Evolutionary conservation across 2,888 invertebrate species (phyloP), one percentile per base, ranked within the genome.

Genomic region (Nomada hirtipes): DNA sequence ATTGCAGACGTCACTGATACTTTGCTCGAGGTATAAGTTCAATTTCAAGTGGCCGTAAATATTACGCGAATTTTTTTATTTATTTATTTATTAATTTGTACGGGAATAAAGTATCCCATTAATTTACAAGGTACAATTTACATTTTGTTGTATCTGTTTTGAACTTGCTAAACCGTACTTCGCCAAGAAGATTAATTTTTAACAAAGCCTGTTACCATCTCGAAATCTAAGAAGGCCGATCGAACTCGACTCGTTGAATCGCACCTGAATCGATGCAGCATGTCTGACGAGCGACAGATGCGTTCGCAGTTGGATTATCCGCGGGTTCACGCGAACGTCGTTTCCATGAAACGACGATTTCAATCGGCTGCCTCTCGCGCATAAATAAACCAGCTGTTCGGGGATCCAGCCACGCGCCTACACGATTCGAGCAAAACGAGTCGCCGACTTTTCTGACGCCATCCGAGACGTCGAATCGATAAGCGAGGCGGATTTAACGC

Each of bases 311-410:
- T 55, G 63, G 63, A 53, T 63, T 47, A 47, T 57, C 26, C 57
- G 23, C 13, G 50, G 50, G 53, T 60, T 26, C 60, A 50, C 67
- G 60, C 26, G 20, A 26, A 47, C 20, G 15, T 9, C 50, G 23
- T 67, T 74, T 67, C 52, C 59, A 20, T 60, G 59, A 42, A 57
- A 67, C 65, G 67, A 77, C 60, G 29, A 67, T 64, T 76, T 71
- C 52, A 47, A 47, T n/a, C 77, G 73, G 64, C 65, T 53, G 42
- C 20, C 20, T 36, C 42, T n/a, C 52, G 68, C 29, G 74, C 78
- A 64, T 75, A 74, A 75, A 75, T 75, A 75, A 79, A 75, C 52
- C 79, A 75, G 75, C 75, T 70, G 78, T 69, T 68, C 53, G 15
- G 18, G 52, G 57, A 64, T 29, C 53, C 44, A 47, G 76, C 36